These are phyloP conservation scores for Leptestheria dahalacensis DNA, from an alignment of 1,140 invertebrate species.

Conservation along the genomic window DNA sequence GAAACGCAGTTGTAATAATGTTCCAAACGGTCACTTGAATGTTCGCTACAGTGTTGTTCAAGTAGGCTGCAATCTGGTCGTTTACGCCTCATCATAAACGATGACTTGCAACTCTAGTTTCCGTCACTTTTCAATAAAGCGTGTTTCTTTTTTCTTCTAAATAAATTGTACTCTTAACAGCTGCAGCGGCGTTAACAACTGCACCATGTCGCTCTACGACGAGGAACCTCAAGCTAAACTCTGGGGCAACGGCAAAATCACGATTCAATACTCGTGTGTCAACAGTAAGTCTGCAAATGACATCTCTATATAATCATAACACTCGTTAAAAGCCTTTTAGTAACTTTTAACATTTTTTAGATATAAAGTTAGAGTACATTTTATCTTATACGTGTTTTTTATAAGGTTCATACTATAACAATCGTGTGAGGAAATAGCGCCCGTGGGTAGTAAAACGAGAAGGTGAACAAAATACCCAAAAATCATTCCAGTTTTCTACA, in stretches of 20 bases:
- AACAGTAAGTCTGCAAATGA: background rate
- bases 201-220: background rate
- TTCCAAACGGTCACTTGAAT: too few species aligned
- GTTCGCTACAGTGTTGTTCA: too few species aligned
- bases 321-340: background rate
- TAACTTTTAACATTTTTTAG: background rate
- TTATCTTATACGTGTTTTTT: too few species aligned
- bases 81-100: background rate
- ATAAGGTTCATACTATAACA: too few species aligned
- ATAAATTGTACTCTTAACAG: constrained; percentile 1
- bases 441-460: too few species aligned
- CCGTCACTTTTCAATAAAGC: background rate
- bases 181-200: constrained; percentile 6
- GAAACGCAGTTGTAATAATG: too few species aligned
- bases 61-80: background rate
- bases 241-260: constrained; percentile 6
- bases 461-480: too few species aligned
- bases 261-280: background rate
- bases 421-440: too few species aligned
- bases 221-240: constrained; percentile 1
- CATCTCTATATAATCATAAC: background rate
- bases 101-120: too few species aligned
- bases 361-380: too few species aligned
- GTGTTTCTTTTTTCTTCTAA: background rate
- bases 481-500: too few species aligned